phyloP scores from a whole-genome alignment of 35 echinoderm and acorn worm genomes.

The Patiria miniata region DNA sequence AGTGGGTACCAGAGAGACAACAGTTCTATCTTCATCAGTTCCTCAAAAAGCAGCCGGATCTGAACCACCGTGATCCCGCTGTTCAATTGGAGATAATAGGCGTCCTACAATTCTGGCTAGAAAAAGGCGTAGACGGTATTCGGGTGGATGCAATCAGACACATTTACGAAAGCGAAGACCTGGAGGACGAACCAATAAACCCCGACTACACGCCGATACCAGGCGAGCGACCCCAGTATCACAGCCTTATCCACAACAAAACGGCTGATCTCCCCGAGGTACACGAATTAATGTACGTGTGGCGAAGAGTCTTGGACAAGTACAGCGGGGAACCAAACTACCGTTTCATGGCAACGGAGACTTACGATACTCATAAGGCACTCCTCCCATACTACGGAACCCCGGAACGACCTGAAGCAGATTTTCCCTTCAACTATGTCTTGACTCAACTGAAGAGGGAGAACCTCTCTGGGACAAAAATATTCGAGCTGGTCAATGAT shows the following conservation, averaged over 20 bases:
- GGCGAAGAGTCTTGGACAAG: conserved; percentile 64
- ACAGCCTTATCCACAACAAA: conserved; percentile 74
- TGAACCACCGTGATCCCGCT: conserved; percentile 57
- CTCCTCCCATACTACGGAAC: conserved; percentile 83
- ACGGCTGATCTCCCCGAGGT: conserved; percentile 69
- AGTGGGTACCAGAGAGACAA: conserved; percentile 60
- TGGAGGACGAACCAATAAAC: conserved; percentile 71
- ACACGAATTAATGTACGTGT: conserved; percentile 55
- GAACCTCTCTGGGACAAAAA: conserved; percentile 50
- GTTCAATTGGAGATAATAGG: conserved; percentile 60
- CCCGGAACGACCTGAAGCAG: conserved; percentile 72
- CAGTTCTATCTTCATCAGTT: conserved; percentile 88
- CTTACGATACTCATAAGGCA: conserved; percentile 62
- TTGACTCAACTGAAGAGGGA: conserved; percentile 62
- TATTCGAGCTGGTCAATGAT: conserved; percentile 55
- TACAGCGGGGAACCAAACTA: conserved; percentile 60
- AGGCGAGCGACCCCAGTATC: conserved; percentile 57
- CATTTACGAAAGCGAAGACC: conserved; percentile 59
- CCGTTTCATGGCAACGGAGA: conserved; percentile 89
- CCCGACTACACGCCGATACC: conserved; percentile 67
- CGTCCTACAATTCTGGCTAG: conserved; percentile 73
- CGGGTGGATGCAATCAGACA: conserved; percentile 83
- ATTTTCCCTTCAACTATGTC: conserved; percentile 88
- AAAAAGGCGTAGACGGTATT: conserved; percentile 79
- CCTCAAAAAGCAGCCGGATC: conserved; percentile 79